A percentile compares a stretch with the other conserved stretches of the same genome.
These are phyloP conservation scores for Electrophaes corylata DNA, from an alignment of 2,888 invertebrate species.

Conservation along the genomic window DNA sequence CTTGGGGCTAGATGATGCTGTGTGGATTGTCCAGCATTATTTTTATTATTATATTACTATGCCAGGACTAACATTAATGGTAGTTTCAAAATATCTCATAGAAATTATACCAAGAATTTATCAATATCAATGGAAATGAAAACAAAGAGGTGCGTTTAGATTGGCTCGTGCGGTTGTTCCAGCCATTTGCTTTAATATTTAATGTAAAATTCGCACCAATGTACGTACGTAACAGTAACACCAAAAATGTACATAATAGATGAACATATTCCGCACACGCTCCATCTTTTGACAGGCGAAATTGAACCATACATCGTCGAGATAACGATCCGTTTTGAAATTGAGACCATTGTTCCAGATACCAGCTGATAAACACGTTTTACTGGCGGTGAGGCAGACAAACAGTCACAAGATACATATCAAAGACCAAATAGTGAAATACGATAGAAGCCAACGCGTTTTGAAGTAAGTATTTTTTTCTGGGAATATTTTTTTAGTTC, in stretches of 20 bases:
- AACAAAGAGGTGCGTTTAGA: conserved; percentile 51
- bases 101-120: conserved; percentile 35
- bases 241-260: conserved; percentile 65
- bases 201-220: conserved; percentile 72
- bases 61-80: too few relatives aligned
- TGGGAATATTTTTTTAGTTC: conserved; percentile 2
- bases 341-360: conserved; percentile 62
- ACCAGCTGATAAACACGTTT: conserved; percentile 89
- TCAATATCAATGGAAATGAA: conserved; percentile 46
- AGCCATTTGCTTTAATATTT: conserved; percentile 71
- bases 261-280: conserved; percentile 41
- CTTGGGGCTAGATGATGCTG: too few relatives aligned
- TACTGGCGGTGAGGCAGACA: conserved; percentile 90
- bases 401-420: conserved; percentile 91
- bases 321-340: conserved; percentile 31
- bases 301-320: conserved; percentile 30
- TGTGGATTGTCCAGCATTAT: too few relatives aligned
- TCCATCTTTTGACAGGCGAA: conserved; percentile 29
- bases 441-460: conserved; percentile 89
- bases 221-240: conserved; percentile 58
- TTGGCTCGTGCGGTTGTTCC: conserved; percentile 55
- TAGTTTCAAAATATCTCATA: conserved; percentile 9
- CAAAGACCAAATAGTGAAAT: conserved; percentile 91
- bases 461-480: conserved; percentile 84
- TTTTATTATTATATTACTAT: too few relatives aligned